Conservation (phyloP, 2,888 invertebrate species). For the Hipparchia semele region DNA sequence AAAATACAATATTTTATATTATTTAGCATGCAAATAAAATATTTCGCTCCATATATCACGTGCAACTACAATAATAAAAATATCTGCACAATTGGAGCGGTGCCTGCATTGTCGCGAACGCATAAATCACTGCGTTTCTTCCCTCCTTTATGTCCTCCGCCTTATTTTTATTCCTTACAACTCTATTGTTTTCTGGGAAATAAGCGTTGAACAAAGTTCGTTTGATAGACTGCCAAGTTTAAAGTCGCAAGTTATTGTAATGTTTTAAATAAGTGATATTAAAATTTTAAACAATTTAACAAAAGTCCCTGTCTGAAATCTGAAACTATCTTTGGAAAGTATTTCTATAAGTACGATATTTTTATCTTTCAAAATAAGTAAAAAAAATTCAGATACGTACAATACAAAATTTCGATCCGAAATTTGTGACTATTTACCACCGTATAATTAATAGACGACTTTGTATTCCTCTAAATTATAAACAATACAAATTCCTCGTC, state of each 20-base stretch:
- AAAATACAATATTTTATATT: constrained; percentile 28
- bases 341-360: no score
- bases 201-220: constrained; percentile 27
- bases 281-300: background rate
- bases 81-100: constrained; percentile 42
- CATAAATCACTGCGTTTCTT: constrained; percentile 61
- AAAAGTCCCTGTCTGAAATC: background rate
- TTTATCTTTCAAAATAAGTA: no score
- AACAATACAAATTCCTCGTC: constrained; percentile 50
- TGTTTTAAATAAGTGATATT: background rate
- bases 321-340: no score
- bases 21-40: constrained; percentile 43
- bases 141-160: constrained; percentile 53
- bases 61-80: constrained; percentile 47
- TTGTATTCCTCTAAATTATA: constrained; percentile 13
- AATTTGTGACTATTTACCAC: background rate
- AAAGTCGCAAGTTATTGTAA: constrained; percentile 9
- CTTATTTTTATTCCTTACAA: constrained; percentile 52
- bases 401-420: no score
- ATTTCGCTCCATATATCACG: constrained; percentile 37
- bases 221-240: constrained; percentile 26
- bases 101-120: constrained; percentile 43
- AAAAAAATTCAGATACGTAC: no score
- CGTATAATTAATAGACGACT: background rate
- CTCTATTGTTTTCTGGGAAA: constrained; percentile 46